Percentiles rank a stretch among this genome's conserved stretches.
Conservation (phyloP, 2,113 vertebrate genomes). For the Trochalopteron elliotii region DNA sequence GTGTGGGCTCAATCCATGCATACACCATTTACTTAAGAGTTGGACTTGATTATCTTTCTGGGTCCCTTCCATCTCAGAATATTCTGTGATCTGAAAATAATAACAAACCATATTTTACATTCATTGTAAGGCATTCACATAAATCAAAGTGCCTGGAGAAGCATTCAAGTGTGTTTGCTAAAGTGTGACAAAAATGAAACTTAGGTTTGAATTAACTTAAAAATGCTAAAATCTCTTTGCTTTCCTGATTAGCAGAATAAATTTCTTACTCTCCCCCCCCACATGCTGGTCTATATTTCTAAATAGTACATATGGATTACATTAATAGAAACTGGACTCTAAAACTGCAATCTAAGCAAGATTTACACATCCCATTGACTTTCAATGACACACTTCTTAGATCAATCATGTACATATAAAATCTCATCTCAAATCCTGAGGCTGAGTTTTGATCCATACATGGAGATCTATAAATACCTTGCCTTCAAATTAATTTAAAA, state of each 20-base stretch:
- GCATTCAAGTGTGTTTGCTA: neutral
- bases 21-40: accelerated
- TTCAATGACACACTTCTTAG: neutral
- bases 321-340: neutral
- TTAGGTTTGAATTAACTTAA: neutral
- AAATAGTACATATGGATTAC: neutral
- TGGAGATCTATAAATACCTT: neutral
- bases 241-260: neutral
- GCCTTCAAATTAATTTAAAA: neutral
- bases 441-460: neutral
- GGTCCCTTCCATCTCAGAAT: neutral
- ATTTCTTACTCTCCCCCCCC: accelerated
- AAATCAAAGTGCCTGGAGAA: neutral
- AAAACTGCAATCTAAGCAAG: neutral
- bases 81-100: neutral
- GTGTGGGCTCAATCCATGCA: neutral
- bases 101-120: neutral
- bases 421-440: neutral
- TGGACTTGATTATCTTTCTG: neutral
- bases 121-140: neutral
- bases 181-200: neutral
- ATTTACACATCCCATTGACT: neutral
- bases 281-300: neutral
- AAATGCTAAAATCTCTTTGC: neutral
- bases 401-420: neutral